Evolutionary conservation across 2,113 vertebrate species (phyloP).

Genomic region (Neoarius graeffei): DNA sequence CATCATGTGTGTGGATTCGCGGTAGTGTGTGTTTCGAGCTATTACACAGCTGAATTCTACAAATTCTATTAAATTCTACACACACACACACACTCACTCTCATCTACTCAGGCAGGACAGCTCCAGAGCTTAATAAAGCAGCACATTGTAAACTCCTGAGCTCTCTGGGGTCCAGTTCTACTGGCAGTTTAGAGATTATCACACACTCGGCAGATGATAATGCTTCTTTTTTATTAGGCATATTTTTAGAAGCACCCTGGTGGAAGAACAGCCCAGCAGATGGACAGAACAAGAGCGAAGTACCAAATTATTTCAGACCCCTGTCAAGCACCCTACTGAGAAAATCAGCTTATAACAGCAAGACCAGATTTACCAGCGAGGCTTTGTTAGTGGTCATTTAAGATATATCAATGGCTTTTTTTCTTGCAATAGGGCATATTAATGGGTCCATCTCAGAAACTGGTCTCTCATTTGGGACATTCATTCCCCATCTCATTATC

Average conservation of each 20-base stretch:
- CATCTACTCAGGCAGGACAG: background rate
- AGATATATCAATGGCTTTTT: background rate
- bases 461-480: no score
- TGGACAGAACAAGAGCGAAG: constrained; percentile 30
- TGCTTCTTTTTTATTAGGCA: constrained; percentile 39
- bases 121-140: constrained; percentile 16
- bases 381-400: background rate
- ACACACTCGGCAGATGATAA: constrained; percentile 4
- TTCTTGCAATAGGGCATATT: background rate
- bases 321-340: background rate
- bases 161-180: constrained; percentile 16
- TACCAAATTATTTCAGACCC: constrained; percentile 32
- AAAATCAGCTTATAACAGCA: constrained; percentile 11
- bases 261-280: constrained; percentile 35
- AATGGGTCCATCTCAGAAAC: no score
- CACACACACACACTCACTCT: background rate
- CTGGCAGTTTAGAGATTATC: constrained; percentile 24
- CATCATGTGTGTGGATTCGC: constrained; percentile 1
- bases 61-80: background rate
- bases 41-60: constrained; percentile 38
- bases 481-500: no score
- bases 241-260: constrained; percentile 39
- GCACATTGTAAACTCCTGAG: constrained; percentile 25
- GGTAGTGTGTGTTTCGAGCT: background rate
- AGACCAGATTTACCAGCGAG: background rate